phyloP scores from a whole-genome alignment of 2,888 invertebrate genomes.

The Schrankia costaestrigalis region DNA sequence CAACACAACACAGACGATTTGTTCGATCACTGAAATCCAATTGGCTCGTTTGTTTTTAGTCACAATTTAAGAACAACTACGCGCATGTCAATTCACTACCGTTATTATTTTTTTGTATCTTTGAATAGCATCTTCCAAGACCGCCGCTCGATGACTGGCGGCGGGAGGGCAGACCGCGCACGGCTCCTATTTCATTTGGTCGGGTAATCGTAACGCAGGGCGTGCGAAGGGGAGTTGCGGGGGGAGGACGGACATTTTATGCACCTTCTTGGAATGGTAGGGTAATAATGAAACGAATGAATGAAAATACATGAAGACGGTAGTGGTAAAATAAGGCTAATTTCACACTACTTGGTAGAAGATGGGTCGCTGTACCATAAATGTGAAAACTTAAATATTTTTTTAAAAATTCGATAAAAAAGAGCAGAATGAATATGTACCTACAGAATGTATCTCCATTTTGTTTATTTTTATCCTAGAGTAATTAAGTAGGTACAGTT shows the following conservation, averaged over 20 bases:
- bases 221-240: constrained; percentile 29
- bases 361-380: no score
- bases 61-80: constrained; percentile 60
- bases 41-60: constrained; percentile 67
- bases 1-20: constrained; percentile 62
- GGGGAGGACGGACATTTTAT: constrained; percentile 24
- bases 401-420: no score
- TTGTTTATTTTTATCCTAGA: no score
- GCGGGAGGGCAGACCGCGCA: constrained; percentile 37
- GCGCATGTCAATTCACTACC: constrained; percentile 66
- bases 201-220: constrained; percentile 37
- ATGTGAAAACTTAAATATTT: no score
- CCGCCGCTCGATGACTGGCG: constrained; percentile 76
- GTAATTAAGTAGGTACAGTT: no score
- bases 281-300: constrained; percentile 46
- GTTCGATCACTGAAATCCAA: constrained; percentile 72
- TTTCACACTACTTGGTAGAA: no score
- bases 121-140: constrained; percentile 41
- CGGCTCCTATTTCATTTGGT: constrained; percentile 46
- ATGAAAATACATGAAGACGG: constrained; percentile 31
- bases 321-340: constrained; percentile 5
- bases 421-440: no score
- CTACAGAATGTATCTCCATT: no score
- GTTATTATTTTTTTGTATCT: constrained; percentile 31
- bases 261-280: constrained; percentile 37